A percentile compares a stretch with the other conserved stretches of the same genome.
These are phyloP conservation scores for Porites cylindrica DNA, from an alignment of 92 coral and sea anemone species.

Conservation along the genomic window DNA sequence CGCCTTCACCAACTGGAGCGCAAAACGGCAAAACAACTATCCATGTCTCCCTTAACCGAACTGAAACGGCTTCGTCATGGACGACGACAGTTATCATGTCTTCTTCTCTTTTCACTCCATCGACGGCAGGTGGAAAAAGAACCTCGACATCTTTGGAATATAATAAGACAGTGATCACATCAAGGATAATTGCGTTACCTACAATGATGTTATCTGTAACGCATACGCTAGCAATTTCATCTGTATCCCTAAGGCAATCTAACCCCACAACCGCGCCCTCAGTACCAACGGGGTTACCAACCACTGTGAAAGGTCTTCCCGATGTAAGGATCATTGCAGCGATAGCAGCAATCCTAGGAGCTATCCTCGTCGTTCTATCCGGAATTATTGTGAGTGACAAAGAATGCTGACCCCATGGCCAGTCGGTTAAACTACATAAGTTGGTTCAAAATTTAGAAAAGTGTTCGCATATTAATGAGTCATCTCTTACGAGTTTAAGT, in stretches of 20 bases:
- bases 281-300: background rate
- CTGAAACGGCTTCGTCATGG: background rate
- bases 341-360: slow-evolving; percentile 64
- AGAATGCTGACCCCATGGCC: too few species aligned
- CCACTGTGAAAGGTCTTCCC: slow-evolving; percentile 37
- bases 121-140: background rate
- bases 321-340: slow-evolving; percentile 30
- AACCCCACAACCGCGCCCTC: background rate
- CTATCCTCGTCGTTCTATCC: slow-evolving; percentile 48
- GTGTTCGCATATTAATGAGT: too few species aligned
- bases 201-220: slow-evolving; percentile 1
- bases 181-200: background rate
- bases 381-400: slow-evolving; percentile 51
- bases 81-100: background rate
- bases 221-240: too few species aligned
- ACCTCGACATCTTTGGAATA: background rate
- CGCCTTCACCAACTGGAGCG: background rate
- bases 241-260: background rate
- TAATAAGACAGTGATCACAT: background rate
- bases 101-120: background rate
- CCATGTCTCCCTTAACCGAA: background rate
- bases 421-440: too few species aligned
- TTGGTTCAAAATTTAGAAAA: too few species aligned
- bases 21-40: background rate
- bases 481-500: too few species aligned